Conservation (phyloP, 2,113 vertebrate species). For the Nesoenas mayeri region DNA sequence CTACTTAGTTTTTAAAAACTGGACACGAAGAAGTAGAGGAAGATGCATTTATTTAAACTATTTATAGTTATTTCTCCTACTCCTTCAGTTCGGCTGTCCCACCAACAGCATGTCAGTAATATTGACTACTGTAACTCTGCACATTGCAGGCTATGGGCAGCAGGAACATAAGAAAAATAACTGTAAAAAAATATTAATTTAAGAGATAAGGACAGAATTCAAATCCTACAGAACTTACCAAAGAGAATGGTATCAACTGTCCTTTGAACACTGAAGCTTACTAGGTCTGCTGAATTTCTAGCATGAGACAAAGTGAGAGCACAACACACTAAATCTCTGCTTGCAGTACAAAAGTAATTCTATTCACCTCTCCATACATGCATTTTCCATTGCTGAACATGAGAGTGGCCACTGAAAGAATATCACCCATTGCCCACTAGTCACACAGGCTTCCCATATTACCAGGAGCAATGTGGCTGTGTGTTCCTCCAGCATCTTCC, state of each 20-base stretch:
- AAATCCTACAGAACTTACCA: not conserved
- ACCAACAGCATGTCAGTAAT: not conserved
- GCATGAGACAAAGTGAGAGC: not conserved
- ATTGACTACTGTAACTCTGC: not conserved
- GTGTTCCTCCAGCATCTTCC: not conserved
- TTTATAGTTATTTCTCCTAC: not conserved
- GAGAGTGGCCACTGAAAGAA: not conserved
- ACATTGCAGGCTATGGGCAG: not conserved
- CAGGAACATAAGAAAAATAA: not conserved
- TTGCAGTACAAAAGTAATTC: not conserved
- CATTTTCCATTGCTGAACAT: constrained; percentile 2
- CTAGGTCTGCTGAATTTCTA: not conserved
- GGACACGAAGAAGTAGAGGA: not conserved
- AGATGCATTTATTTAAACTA: not conserved
- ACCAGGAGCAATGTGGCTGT: not conserved
- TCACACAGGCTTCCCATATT: not conserved
- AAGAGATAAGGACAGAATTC: not conserved
- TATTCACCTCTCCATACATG: not conserved
- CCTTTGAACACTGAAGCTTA: not conserved
- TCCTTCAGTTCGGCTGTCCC: not conserved
- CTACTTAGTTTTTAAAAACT: not conserved
- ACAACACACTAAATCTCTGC: not conserved
- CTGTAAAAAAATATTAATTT: not conserved
- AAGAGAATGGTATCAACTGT: not conserved
- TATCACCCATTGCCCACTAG: not conserved